Evolutionary conservation across 2,113 vertebrate species (phyloP).

Genomic region (Microcebus murinus): DNA sequence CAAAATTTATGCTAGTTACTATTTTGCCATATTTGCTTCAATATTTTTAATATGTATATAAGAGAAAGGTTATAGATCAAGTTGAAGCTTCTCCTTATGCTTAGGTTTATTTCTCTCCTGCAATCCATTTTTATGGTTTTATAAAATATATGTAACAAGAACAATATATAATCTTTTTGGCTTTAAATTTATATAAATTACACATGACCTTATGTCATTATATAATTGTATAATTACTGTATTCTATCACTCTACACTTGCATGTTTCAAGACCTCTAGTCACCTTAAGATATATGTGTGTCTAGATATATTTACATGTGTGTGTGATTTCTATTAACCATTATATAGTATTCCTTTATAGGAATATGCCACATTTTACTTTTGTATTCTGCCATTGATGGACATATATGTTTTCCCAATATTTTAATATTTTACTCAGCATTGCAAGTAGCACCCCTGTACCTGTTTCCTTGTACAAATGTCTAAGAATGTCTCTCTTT

Average conservation of each 20-base stretch:
- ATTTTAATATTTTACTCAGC: not conserved
- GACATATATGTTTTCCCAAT: not conserved
- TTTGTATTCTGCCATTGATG: not conserved
- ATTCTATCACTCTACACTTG: not conserved
- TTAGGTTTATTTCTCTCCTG: not conserved
- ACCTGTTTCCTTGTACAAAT: not conserved
- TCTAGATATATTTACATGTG: not conserved
- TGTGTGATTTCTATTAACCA: not conserved
- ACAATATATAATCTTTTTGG: not conserved
- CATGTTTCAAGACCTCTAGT: not conserved
- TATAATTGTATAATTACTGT: not conserved
- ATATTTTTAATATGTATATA: not conserved
- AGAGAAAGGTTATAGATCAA: not conserved
- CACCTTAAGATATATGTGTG: not conserved
- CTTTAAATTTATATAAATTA: slow-evolving; percentile 26
- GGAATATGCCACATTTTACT: not conserved
- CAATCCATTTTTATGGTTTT: not conserved
- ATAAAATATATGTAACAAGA: not conserved
- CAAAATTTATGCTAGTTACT: not conserved
- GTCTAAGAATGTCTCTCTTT: not conserved
- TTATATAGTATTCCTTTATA: not conserved
- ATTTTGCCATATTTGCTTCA: slow-evolving; percentile 11
- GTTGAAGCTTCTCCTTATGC: not conserved
- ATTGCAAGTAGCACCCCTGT: not conserved
- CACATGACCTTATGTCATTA: not conserved